Percentiles rank a stretch among this genome's conserved stretches.
These are phyloP conservation scores for Tetraneura akinire DNA, from an alignment of 1,140 invertebrate species.

Conservation along the genomic window DNA sequence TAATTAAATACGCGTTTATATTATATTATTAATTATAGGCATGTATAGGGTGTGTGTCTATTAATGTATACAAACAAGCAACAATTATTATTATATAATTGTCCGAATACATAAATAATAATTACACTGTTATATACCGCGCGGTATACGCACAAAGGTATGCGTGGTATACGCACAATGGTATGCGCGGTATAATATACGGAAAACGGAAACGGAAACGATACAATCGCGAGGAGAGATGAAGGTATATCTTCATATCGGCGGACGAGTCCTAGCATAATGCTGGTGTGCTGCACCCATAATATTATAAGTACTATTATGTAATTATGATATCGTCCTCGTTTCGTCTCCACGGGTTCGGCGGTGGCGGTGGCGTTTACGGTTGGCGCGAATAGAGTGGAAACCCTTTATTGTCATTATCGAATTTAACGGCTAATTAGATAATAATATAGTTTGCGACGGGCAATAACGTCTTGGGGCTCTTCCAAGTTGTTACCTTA, in stretches of 20 bases:
- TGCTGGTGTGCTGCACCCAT: neutral
- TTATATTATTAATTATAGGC: no score
- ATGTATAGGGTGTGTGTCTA: no score
- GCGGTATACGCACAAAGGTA: no score
- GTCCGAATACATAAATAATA: no score
- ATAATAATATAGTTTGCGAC: constrained; percentile 39
- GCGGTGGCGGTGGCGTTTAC: neutral
- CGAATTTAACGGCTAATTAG: constrained; percentile 51
- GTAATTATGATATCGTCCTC: neutral
- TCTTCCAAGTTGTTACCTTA: constrained; percentile 35
- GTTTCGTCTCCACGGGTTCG: no score
- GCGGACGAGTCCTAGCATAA: neutral
- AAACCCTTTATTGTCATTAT: constrained; percentile 44
- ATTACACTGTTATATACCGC: no score
- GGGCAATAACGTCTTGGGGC: constrained; percentile 37
- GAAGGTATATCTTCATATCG: neutral
- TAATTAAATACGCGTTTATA: no score
- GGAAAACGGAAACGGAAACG: constrained; percentile 24
- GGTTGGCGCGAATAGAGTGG: neutral
- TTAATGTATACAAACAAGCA: no score
- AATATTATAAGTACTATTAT: neutral
- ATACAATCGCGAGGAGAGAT: neutral
- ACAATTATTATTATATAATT: no score
- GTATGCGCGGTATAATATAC: neutral
- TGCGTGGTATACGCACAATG: no score